A percentile compares a stretch with the other conserved stretches of the same genome.
Evolutionary conservation across 2,113 vertebrate species (phyloP).

Genomic region (Garra rufa): DNA sequence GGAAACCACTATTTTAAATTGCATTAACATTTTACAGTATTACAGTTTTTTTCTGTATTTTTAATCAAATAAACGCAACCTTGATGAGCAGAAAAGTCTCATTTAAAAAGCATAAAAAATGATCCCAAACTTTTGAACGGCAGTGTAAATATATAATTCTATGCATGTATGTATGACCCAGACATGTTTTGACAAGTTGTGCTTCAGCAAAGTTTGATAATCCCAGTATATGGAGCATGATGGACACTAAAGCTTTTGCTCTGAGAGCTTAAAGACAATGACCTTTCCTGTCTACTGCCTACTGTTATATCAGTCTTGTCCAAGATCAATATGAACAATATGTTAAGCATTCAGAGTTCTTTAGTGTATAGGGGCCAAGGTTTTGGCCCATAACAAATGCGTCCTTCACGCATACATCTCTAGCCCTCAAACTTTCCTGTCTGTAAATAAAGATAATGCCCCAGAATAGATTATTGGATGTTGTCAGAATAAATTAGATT

Average conservation of each 20-base stretch:
- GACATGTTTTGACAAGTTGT: neutral
- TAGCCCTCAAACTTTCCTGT: neutral
- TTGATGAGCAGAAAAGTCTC: too few species aligned
- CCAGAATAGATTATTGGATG: neutral
- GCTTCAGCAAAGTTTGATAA: neutral
- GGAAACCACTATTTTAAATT: too few species aligned
- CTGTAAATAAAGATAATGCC: neutral
- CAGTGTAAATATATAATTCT: too few species aligned
- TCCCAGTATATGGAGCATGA: neutral
- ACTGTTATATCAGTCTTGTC: constrained; percentile 33
- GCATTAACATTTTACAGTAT: too few species aligned
- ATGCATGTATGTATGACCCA: too few species aligned
- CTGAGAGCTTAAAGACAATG: neutral
- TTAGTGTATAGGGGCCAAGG: constrained; percentile 24
- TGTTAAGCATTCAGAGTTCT: constrained; percentile 35
- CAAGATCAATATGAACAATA: constrained; percentile 41
- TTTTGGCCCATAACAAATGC: constrained; percentile 6
- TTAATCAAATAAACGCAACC: too few species aligned
- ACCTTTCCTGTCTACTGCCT: constrained; percentile 26
- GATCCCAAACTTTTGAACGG: too few species aligned
- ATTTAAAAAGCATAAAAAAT: too few species aligned
- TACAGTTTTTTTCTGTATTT: too few species aligned
- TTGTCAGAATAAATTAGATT: neutral
- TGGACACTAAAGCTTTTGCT: neutral
- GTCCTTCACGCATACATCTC: constrained; percentile 16